These are phyloP conservation scores for Palythoa heliodiscus DNA, from an alignment of 92 coral and sea anemone genomes.

Conservation along the genomic window DNA sequence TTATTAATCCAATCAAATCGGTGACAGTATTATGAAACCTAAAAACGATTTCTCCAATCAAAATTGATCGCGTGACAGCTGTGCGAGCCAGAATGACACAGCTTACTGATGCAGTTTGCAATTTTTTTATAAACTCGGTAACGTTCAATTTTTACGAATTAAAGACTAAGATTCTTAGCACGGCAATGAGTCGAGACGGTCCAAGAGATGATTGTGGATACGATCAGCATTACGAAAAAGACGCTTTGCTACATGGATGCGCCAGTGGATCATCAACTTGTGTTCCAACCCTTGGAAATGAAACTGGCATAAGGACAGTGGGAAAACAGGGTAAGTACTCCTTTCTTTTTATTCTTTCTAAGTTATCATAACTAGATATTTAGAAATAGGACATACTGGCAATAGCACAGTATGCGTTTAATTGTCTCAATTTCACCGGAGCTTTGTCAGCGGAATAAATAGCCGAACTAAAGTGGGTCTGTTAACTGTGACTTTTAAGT, in stretches of 20 bases:
- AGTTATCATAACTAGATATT: too few species aligned
- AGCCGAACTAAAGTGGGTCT: too few species aligned
- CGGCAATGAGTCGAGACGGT: constrained; percentile 12
- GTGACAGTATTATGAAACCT: neutral
- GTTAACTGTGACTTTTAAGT: too few species aligned
- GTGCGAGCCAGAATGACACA: neutral
- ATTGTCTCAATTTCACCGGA: too few species aligned
- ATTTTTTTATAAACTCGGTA: neutral
- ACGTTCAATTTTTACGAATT: too few species aligned
- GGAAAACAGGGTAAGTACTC: constrained; percentile 1
- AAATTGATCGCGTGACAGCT: neutral
- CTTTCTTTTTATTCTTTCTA: too few species aligned
- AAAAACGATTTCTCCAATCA: neutral
- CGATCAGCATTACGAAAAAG: constrained; percentile 18
- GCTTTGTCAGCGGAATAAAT: too few species aligned
- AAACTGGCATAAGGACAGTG: neutral
- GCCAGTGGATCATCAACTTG: constrained; percentile 12
- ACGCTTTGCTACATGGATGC: neutral
- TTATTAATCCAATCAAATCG: neutral
- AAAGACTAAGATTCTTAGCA: neutral
- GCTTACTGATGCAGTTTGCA: neutral
- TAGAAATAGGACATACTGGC: too few species aligned
- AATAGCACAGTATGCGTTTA: neutral
- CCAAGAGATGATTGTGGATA: neutral
- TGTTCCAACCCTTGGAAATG: constrained; percentile 29